Evolutionary conservation across 2,797 vertebrate species (phyloP).

Genomic region (Fringilla coelebs): DNA sequence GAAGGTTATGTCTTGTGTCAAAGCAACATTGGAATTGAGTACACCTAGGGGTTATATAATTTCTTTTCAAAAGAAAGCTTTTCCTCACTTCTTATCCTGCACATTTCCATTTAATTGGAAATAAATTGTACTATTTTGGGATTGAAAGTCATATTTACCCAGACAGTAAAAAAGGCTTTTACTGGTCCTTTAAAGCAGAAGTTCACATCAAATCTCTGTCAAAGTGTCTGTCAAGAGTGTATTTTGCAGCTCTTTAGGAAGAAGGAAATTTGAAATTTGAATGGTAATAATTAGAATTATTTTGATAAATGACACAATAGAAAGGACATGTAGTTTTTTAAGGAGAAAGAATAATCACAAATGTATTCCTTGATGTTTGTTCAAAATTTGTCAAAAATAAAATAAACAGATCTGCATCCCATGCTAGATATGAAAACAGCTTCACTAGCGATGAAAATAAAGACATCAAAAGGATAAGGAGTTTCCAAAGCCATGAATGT

Average conservation of each 20-base stretch:
- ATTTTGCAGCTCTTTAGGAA: slow-evolving; percentile 35
- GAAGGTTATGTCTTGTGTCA: not conserved
- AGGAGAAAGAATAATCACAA: not conserved
- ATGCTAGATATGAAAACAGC: not conserved
- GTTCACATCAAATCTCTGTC: slow-evolving; percentile 34
- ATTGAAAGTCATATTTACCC: slow-evolving; percentile 3
- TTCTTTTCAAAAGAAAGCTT: not conserved
- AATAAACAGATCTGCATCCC: not conserved
- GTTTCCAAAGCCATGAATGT: not conserved
- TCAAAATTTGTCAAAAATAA: not conserved
- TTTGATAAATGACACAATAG: not conserved
- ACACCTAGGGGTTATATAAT: not conserved
- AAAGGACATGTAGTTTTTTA: not conserved
- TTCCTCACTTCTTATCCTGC: not conserved
- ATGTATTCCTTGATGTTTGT: not conserved
- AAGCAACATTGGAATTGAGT: not conserved
- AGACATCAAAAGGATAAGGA: not conserved
- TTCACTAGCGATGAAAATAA: not conserved
- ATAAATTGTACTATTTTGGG: not conserved
- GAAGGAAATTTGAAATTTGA: not conserved
- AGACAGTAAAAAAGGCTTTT: not conserved
- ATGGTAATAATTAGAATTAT: not conserved
- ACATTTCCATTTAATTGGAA: not conserved
- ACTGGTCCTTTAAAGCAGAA: not conserved
- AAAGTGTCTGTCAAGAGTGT: not conserved